Conservation (phyloP, 2,888 invertebrate species). For the Drosophila falleni region DNA sequence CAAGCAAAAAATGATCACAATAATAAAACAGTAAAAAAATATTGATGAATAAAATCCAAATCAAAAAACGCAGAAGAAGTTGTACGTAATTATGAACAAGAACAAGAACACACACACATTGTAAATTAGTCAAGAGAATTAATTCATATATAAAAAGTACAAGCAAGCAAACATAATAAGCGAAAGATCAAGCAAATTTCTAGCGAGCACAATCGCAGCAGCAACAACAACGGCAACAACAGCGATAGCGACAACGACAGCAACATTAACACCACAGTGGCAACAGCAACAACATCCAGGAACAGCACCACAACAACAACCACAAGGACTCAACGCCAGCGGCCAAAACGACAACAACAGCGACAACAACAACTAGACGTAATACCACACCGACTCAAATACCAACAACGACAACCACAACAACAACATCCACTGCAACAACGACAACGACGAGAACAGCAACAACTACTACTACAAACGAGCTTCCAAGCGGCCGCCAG, state of each 20-base stretch:
- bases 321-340: slow-evolving; percentile 33
- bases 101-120: slow-evolving; percentile 79
- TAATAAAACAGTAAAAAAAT: slow-evolving; percentile 56
- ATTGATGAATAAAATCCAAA: slow-evolving; percentile 77
- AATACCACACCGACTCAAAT: slow-evolving; percentile 18
- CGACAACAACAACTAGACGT: slow-evolving; percentile 21
- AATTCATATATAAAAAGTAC: slow-evolving; percentile 46
- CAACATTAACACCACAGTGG: slow-evolving; percentile 4
- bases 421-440: slow-evolving; percentile 30
- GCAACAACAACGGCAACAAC: slow-evolving; percentile 16
- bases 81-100: slow-evolving; percentile 83
- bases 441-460: slow-evolving; percentile 17
- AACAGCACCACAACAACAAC: slow-evolving; percentile 5
- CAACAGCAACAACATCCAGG: slow-evolving; percentile 18
- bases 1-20: slow-evolving; percentile 46
- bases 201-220: slow-evolving; percentile 42
- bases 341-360: slow-evolving; percentile 34
- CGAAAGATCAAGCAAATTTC: slow-evolving; percentile 62
- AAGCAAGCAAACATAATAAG: slow-evolving; percentile 51
- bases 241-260: slow-evolving; percentile 11
- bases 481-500: slow-evolving; percentile 72
- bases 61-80: slow-evolving; percentile 81
- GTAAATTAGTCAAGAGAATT: slow-evolving; percentile 75
- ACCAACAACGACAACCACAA: slow-evolving; percentile 13
- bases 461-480: slow-evolving; percentile 54